Conservation (phyloP, 2,797 vertebrate species). For the Tympanoctomys barrerae region DNA sequence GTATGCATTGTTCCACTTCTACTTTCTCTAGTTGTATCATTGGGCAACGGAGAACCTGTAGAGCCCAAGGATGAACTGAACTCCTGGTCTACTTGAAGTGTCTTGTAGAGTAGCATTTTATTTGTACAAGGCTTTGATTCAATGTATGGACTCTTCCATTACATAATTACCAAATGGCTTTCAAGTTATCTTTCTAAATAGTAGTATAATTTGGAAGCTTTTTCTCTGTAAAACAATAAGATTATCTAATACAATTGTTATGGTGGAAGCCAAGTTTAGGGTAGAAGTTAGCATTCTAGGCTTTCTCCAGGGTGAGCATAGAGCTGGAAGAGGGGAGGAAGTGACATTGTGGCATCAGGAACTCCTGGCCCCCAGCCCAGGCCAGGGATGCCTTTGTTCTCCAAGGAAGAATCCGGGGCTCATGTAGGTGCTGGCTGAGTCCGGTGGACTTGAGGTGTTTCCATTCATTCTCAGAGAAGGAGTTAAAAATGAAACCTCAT, state of each 20-base stretch:
- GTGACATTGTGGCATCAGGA: neutral
- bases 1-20: constrained; percentile 5
- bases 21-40: neutral
- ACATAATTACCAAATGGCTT: neutral
- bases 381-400: neutral
- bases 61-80: neutral
- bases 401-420: rapidly evolving
- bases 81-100: neutral
- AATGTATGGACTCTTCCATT: neutral
- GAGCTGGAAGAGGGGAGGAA: neutral
- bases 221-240: neutral
- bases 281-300: neutral
- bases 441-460: neutral
- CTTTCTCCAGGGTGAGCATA: neutral
- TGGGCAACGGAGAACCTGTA: neutral
- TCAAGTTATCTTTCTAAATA: constrained; percentile 22
- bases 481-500: constrained; percentile 8
- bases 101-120: neutral
- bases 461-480: constrained; percentile 1
- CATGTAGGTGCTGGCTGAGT: neutral
- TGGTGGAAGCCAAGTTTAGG: neutral
- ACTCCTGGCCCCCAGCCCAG: neutral
- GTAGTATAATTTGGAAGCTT: constrained; percentile 30
- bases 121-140: neutral
- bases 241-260: constrained; percentile 16